Conservation (phyloP, 2,888 invertebrate species). For the Steinernema carpocapsae region DNA sequence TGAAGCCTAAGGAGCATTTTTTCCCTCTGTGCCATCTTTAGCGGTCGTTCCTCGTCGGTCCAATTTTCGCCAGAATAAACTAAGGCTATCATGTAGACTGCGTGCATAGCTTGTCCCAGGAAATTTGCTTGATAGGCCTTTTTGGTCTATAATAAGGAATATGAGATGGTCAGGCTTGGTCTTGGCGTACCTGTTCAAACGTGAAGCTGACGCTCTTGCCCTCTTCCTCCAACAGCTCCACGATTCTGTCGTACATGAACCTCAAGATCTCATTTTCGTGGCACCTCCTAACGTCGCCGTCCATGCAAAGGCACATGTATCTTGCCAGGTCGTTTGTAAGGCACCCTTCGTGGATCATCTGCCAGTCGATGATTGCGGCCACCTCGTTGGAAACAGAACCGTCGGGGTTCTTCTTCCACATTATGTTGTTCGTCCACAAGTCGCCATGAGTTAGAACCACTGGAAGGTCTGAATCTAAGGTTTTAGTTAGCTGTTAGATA, state of each 20-base stretch:
- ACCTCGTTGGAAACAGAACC: conserved; percentile 28
- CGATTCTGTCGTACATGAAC: conserved; percentile 3
- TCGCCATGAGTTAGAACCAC: conserved; percentile 31
- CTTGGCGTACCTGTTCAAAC: not conserved
- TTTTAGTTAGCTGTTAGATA: not conserved
- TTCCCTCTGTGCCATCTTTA: not conserved
- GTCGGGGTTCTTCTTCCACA: conserved; percentile 35
- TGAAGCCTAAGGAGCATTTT: conserved; percentile 25
- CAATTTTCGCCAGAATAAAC: not conserved
- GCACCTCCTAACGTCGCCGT: not conserved
- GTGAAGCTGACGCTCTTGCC: not conserved
- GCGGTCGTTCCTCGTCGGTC: conserved; percentile 1
- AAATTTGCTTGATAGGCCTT: conserved; percentile 7
- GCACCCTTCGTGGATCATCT: conserved; percentile 35
- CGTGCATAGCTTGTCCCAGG: not conserved
- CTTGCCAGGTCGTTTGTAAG: conserved; percentile 8
- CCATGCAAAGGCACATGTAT: not conserved
- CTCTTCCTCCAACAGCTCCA: not conserved
- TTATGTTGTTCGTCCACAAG: conserved; percentile 32
- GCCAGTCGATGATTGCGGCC: conserved; percentile 32
- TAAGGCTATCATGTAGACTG: not conserved
- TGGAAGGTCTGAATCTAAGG: not conserved
- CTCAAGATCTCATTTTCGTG: not conserved
- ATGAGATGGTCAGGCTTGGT: not conserved
- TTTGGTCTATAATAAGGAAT: not conserved